Evolutionary conservation across 2,888 invertebrate genomes (phyloP).

Genomic region (Caenorhabditis wallacei): DNA sequence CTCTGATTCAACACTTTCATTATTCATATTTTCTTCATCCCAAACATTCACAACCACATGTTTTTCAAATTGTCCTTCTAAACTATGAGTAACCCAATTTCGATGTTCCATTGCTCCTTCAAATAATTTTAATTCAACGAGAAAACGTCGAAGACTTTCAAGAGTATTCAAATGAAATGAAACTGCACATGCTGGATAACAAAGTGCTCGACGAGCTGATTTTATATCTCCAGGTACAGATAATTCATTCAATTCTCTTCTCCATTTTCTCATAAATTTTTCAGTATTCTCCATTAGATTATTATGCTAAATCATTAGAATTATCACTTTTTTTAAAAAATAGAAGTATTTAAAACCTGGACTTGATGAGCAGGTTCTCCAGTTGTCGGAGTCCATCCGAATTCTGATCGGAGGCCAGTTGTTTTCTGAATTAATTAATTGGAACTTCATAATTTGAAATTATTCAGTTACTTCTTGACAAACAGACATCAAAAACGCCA

Average conservation of each 20-base stretch:
- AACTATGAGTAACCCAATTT: constrained; percentile 8
- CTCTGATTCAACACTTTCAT: neutral
- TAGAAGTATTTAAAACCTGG: constrained; percentile 7
- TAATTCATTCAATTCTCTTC: neutral
- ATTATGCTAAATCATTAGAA: constrained; percentile 21
- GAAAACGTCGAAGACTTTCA: constrained; percentile 19
- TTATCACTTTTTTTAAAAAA: neutral
- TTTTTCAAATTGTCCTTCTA: constrained; percentile 15
- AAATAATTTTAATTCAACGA: constrained; percentile 31
- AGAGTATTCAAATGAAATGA: constrained; percentile 44
- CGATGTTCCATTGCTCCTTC: constrained; percentile 38
- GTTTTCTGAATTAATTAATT: constrained; percentile 15
- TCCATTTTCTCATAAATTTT: constrained; percentile 34
- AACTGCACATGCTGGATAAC: constrained; percentile 35
- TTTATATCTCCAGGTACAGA: constrained; percentile 32
- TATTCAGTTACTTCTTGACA: constrained; percentile 23
- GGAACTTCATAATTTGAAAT: neutral
- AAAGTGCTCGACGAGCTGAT: constrained; percentile 30
- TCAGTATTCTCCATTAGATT: constrained; percentile 32
- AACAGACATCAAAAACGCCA: constrained; percentile 43
- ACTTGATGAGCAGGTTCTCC: constrained; percentile 24
- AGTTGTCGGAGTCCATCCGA: constrained; percentile 31
- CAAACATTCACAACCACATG: constrained; percentile 25
- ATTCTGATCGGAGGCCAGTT: constrained; percentile 29
- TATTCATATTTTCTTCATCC: constrained; percentile 26